Conservation (phyloP, 2,113 vertebrate genomes). For the Platysternon megacephalum region DNA sequence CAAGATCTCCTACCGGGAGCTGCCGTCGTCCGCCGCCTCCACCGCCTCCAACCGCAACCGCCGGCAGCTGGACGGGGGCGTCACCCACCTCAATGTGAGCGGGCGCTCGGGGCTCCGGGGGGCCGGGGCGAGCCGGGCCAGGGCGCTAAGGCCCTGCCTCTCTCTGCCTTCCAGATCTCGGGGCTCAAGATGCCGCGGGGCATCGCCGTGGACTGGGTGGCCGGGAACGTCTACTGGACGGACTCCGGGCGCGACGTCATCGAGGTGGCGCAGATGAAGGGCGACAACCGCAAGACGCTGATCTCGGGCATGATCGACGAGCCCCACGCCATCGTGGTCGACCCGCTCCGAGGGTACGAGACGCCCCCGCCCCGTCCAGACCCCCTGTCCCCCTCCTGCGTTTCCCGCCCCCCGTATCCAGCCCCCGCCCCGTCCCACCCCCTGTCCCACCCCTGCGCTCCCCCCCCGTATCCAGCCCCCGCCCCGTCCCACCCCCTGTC, state of each 20-base stretch:
- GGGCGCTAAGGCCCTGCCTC: background rate
- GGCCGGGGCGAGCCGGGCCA: accelerated
- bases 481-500: background rate
- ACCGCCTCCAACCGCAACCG: conserved; percentile 91
- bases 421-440: too few relatives aligned
- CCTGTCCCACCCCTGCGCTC: too few relatives aligned
- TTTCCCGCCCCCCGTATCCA: accelerated
- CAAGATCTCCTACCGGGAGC: conserved; percentile 91
- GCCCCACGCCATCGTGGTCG: conserved; percentile 94
- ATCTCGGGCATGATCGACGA: conserved; percentile 98
- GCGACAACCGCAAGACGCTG: conserved; percentile 94
- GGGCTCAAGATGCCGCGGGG: conserved; percentile 95
- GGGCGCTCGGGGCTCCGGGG: accelerated
- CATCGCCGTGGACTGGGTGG: conserved; percentile 97
- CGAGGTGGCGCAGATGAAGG: conserved; percentile 95
- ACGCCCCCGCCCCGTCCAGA: background rate
- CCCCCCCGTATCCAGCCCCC: too few relatives aligned
- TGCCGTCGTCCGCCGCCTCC: conserved; percentile 82
- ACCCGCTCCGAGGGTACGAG: conserved; percentile 89
- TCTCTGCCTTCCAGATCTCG: conserved; percentile 80
- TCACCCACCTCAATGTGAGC: conserved; percentile 90
- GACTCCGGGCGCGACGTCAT: conserved; percentile 96
- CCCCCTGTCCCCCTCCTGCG: background rate
- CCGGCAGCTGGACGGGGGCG: conserved; percentile 86
- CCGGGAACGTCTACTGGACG: conserved; percentile 97